Evolutionary conservation across 1,140 invertebrate genomes (phyloP).

Genomic region (Ectropis grisescens): DNA sequence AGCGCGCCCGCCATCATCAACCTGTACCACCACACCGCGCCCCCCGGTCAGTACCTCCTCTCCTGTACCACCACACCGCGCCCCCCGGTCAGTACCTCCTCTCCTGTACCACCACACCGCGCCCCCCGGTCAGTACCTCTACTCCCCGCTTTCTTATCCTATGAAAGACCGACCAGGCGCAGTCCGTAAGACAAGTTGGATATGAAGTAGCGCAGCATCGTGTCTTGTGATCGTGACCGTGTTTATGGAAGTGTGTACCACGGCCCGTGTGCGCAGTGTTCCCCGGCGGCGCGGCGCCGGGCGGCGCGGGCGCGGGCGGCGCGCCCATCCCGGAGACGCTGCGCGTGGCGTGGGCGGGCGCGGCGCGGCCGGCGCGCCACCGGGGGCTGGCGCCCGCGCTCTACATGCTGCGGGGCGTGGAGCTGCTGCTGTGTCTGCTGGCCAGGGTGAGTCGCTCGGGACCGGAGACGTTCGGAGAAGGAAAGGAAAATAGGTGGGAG

Average conservation of each 20-base stretch:
- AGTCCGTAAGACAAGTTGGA: no score
- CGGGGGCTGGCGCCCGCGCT: slow-evolving; percentile 70
- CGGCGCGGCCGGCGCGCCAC: slow-evolving; percentile 50
- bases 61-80: slow-evolving; percentile 73
- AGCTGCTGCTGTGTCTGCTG: slow-evolving; percentile 74
- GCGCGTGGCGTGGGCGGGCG: slow-evolving; percentile 38
- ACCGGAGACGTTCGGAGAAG: not conserved
- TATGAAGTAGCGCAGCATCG: no score
- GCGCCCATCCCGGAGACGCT: slow-evolving; percentile 54
- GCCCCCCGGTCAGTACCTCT: slow-evolving; percentile 65
- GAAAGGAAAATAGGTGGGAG: no score
- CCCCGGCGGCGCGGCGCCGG: slow-evolving; percentile 11
- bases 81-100: slow-evolving; percentile 65
- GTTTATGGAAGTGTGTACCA: no score
- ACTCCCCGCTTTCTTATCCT: no score
- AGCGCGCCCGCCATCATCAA: slow-evolving; percentile 70
- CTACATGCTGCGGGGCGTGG: slow-evolving; percentile 71
- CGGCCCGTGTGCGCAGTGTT: no score
- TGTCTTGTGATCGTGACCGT: no score
- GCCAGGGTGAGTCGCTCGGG: slow-evolving; percentile 62
- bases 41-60: slow-evolving; percentile 65
- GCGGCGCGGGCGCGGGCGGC: slow-evolving; percentile 33
- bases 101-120: slow-evolving; percentile 73
- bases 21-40: slow-evolving; percentile 73
- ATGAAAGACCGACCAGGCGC: no score